Base-by-base conservation (phyloP, 2,113 vertebrate species). In the Serinus canaria region DNA sequence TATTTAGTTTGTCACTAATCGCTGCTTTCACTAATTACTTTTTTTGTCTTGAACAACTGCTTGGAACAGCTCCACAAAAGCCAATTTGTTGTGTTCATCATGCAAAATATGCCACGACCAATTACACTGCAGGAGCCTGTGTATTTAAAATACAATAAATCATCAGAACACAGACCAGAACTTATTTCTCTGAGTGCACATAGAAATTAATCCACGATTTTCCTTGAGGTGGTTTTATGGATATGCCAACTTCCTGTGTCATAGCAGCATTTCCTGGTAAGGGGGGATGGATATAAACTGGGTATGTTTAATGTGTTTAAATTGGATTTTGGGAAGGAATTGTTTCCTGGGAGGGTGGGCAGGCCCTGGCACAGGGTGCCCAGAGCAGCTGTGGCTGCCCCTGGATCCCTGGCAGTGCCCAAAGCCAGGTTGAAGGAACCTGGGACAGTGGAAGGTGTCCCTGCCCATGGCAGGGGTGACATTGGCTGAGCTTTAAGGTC, bases 211-310 rank as follows among this genome's bases (percentile, higher is more conserved):
- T 33, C 49, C 14, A 23, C 5, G 8, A 58, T 88, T 92, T 95
- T 59, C 43, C 41, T 25, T 63, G 43, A 43, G 47, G 41, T 43
- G 27, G 56, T 59, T 91, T 90, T 66, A 75, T 83, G 66, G 31
- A 64, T 60, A 30, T 95, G 90, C 89, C 35, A 55, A 59, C 79
- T 94, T 81, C 24, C 74, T 76, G 23, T 73, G 33, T 50, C 64
- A 52, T 19, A 60, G 53, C 39, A 50, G 43, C 27, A 67, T 94
- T 76, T 94, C 27, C 37, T 77, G 46, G 31, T 33, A 17, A 28
- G 44, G 44, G 18, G 19, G 27, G 44, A 39, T 24, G 37, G 37
- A 16, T 76, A 49, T 31, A 25, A 15, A 62, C 10, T 27, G 21
- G 33, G 10, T 16, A 11, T 58, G 33, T 24, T 58, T 35, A n/a